A percentile compares a stretch with the other conserved stretches of the same genome.
phyloP scores from a whole-genome alignment of 2,797 vertebrate genomes.

The Sebastes alutus region DNA sequence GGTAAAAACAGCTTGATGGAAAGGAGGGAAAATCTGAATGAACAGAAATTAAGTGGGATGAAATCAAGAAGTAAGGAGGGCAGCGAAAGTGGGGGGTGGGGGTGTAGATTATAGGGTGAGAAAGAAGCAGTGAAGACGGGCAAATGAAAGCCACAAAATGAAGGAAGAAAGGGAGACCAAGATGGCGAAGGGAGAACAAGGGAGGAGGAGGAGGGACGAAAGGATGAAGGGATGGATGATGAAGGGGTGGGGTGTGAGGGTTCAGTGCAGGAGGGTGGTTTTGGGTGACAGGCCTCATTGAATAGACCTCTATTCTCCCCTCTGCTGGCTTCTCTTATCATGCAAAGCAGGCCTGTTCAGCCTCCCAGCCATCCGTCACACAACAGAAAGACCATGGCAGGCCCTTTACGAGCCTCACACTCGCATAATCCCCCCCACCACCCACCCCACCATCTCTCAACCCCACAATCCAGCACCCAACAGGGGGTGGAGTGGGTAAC shows the following conservation, averaged over 20 bases:
- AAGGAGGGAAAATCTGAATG: constrained; percentile 78
- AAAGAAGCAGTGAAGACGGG: constrained; percentile 52
- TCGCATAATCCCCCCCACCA: constrained; percentile 82
- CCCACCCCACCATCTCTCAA: constrained; percentile 45
- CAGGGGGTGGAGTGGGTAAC: constrained; percentile 75
- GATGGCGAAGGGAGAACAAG: constrained; percentile 56
- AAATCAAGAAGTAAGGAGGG: constrained; percentile 75
- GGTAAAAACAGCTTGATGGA: constrained; percentile 71
- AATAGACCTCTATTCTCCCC: constrained; percentile 85
- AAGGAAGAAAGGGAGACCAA: constrained; percentile 72
- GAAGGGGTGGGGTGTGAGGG: constrained; percentile 73
- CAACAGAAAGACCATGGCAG: constrained; percentile 87
- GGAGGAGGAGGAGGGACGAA: constrained; percentile 60
- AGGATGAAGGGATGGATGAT: constrained; percentile 76
- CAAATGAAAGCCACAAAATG: constrained; percentile 63
- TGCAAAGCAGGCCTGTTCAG: constrained; percentile 85
- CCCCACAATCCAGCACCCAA: constrained; percentile 81
- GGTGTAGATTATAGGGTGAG: constrained; percentile 59
- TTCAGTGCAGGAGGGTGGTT: constrained; percentile 70
- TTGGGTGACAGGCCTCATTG: constrained; percentile 82
- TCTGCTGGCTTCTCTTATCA: constrained; percentile 82
- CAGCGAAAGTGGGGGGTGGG: constrained; percentile 41
- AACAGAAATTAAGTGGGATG: constrained; percentile 82
- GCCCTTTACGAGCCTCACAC: constrained; percentile 86
- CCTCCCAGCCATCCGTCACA: constrained; percentile 87